phyloP scores from a whole-genome alignment of 1,140 invertebrate genomes.

The Arion vulgaris region DNA sequence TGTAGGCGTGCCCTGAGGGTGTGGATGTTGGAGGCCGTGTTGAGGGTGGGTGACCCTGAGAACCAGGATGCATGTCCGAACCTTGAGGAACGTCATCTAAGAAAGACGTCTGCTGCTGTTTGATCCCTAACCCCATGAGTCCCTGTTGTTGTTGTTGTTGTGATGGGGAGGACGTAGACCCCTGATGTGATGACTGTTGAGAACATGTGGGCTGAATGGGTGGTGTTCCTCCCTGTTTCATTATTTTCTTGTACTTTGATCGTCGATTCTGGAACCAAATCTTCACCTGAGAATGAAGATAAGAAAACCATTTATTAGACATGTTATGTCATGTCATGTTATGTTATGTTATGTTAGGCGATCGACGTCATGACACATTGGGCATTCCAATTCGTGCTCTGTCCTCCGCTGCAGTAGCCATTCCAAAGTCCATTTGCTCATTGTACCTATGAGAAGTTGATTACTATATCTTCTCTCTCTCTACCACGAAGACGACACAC shows the following conservation, averaged over 20 bases:
- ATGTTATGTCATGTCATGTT: too few relatives aligned
- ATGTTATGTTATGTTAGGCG: too few relatives aligned
- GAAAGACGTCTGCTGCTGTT: constrained; percentile 41
- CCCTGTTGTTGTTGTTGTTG: background rate
- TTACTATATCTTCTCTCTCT: too few relatives aligned
- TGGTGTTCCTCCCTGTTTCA: constrained; percentile 79
- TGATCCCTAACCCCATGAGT: constrained; percentile 6
- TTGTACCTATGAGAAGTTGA: too few relatives aligned
- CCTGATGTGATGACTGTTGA: constrained; percentile 15
- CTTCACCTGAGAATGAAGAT: constrained; percentile 85
- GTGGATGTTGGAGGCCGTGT: constrained; percentile 39
- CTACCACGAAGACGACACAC: too few relatives aligned
- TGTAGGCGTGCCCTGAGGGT: constrained; percentile 47
- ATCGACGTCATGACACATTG: too few relatives aligned
- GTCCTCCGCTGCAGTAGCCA: too few relatives aligned
- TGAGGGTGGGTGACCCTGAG: constrained; percentile 37
- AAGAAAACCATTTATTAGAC: background rate
- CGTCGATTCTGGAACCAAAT: constrained; percentile 98
- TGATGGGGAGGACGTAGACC: constrained; percentile 33
- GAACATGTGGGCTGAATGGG: constrained; percentile 38
- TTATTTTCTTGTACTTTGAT: constrained; percentile 98
- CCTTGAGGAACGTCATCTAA: constrained; percentile 19
- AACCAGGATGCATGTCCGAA: constrained; percentile 41
- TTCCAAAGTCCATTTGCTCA: too few relatives aligned
- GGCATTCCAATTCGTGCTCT: too few relatives aligned